A percentile compares a stretch with the other conserved stretches of the same genome.
These are phyloP conservation scores for Stegodyphus mimosarum DNA, from an alignment of 1,140 invertebrate genomes.

Conservation along the genomic window DNA sequence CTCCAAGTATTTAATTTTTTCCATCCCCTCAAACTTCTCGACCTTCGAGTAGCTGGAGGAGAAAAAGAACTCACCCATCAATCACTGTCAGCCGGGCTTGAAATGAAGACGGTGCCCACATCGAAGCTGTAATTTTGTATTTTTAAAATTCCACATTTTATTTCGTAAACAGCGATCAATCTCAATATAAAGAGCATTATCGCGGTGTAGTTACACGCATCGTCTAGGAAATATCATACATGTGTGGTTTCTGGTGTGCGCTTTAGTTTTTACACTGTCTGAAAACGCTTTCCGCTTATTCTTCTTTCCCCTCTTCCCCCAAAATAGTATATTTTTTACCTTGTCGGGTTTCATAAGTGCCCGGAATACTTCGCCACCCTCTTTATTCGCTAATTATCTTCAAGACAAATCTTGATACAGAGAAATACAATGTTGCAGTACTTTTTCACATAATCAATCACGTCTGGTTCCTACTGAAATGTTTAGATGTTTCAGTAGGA, in stretches of 20 bases:
- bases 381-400: neutral
- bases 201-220: slow-evolving; percentile 22
- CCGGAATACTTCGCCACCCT: neutral
- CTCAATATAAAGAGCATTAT: slow-evolving; percentile 40
- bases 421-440: neutral
- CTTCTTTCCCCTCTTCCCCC: neutral
- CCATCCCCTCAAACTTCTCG: neutral
- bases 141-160: slow-evolving; percentile 42
- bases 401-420: neutral
- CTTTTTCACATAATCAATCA: neutral
- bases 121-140: slow-evolving; percentile 44
- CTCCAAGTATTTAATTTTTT: neutral
- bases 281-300: neutral
- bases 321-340: neutral
- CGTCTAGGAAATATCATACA: neutral
- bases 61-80: slow-evolving; percentile 13
- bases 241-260: neutral
- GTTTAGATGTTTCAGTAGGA: too few relatives aligned
- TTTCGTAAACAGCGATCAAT: slow-evolving; percentile 50
- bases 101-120: slow-evolving; percentile 4
- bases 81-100: slow-evolving; percentile 27
- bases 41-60: neutral
- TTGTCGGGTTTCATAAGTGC: neutral
- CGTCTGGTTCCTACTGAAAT: neutral
- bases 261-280: neutral